phyloP scores from a whole-genome alignment of 2,888 invertebrate species.

The Dasysyrphus albostriatus region DNA sequence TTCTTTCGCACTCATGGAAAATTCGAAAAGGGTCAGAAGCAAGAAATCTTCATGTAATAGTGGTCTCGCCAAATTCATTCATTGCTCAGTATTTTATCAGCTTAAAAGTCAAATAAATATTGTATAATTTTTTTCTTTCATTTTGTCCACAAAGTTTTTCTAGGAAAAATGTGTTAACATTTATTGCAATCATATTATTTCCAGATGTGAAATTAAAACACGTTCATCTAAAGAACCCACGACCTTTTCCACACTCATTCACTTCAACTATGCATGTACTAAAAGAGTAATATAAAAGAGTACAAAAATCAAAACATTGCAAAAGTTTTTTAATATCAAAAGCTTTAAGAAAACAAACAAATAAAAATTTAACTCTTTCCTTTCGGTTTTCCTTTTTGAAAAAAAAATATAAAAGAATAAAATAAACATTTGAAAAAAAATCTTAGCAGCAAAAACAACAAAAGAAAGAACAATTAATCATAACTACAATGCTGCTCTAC shows the following conservation, averaged over 20 bases:
- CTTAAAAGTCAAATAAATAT: too few species aligned
- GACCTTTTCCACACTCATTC: conserved; percentile 23
- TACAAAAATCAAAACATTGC: conserved; percentile 35
- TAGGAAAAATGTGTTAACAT: not conserved
- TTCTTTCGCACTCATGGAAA: too few species aligned
- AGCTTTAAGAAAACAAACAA: conserved; percentile 39
- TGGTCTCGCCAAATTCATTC: too few species aligned
- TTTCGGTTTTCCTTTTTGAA: conserved; percentile 17
- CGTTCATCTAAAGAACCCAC: not conserved
- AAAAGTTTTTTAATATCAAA: conserved; percentile 62
- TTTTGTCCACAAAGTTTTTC: not conserved
- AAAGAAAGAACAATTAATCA: conserved; percentile 68
- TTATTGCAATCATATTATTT: conserved; percentile 27
- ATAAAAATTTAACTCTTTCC: conserved; percentile 54
- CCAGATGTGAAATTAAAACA: conserved; percentile 14
- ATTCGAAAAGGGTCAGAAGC: too few species aligned
- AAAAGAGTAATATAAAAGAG: not conserved
- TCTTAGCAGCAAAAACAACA: conserved; percentile 20
- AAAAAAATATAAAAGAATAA: not conserved
- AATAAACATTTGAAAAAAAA: conserved; percentile 23
- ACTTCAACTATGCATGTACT: conserved; percentile 11
- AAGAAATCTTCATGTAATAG: too few species aligned
- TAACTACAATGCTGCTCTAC: conserved; percentile 60
- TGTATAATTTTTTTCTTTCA: too few species aligned
- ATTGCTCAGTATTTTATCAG: too few species aligned